Conservation (phyloP, 2,797 vertebrate genomes). For the Crocodylus rhombifer region DNA sequence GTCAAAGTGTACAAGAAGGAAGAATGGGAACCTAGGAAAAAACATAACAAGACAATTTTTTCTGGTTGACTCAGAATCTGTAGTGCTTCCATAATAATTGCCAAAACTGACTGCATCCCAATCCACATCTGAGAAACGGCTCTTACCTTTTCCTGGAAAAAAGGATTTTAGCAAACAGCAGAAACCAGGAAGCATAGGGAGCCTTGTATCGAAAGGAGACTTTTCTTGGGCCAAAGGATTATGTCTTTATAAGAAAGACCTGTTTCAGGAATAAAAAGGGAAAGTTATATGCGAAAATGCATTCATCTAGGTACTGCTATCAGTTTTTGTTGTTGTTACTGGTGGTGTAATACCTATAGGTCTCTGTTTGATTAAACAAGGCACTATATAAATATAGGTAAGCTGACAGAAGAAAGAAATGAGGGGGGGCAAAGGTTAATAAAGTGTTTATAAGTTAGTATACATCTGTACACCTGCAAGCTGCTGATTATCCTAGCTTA, state of each 20-base stretch:
- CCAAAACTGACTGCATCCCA: background rate
- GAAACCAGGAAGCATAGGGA: background rate
- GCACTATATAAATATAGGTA: background rate
- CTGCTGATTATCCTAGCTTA: background rate
- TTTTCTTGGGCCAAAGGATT: background rate
- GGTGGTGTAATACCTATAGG: background rate
- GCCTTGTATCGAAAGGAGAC: background rate
- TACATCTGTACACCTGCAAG: background rate
- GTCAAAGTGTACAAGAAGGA: background rate
- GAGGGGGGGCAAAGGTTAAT: background rate
- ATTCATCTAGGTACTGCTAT: background rate
- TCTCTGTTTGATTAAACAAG: background rate
- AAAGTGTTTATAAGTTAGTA: background rate
- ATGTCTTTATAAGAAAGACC: background rate
- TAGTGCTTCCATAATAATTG: background rate
- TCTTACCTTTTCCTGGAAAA: background rate
- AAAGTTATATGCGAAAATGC: background rate
- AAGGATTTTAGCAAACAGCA: background rate
- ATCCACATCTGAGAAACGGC: background rate
- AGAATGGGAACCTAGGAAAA: background rate
- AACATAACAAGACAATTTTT: background rate
- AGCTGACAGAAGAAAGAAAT: background rate
- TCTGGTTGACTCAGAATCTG: background rate
- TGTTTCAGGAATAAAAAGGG: background rate
- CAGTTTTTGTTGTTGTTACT: background rate